Evolutionary conservation across 1,140 invertebrate genomes (phyloP).

Genomic region (Ephestia elutella): DNA sequence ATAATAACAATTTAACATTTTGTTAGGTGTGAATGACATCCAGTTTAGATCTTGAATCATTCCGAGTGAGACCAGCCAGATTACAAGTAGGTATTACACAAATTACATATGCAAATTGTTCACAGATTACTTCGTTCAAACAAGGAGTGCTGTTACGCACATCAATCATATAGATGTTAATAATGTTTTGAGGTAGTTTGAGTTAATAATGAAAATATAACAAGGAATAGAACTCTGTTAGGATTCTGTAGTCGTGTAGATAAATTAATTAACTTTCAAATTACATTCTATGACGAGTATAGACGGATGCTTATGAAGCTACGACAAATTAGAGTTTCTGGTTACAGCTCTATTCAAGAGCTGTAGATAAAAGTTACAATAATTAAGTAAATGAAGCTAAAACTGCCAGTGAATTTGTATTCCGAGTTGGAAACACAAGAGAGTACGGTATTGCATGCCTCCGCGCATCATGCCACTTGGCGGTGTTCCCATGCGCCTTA

Average conservation of each 20-base stretch:
- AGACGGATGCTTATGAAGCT: too few relatives aligned
- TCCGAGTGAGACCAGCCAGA: neutral
- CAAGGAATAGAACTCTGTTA: neutral
- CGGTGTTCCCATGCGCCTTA: constrained; percentile 26
- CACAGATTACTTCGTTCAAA: constrained; percentile 1
- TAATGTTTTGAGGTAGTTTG: neutral
- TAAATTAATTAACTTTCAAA: too few relatives aligned
- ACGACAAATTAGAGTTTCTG: too few relatives aligned
- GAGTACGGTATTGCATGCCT: constrained; percentile 28
- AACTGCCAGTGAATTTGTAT: neutral
- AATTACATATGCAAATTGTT: constrained; percentile 1
- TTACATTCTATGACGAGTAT: too few relatives aligned
- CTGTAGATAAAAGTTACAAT: too few relatives aligned
- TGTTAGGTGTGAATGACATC: too few relatives aligned
- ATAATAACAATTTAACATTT: too few relatives aligned
- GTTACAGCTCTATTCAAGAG: too few relatives aligned
- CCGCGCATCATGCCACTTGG: constrained; percentile 26
- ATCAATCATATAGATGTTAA: too few relatives aligned
- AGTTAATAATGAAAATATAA: neutral
- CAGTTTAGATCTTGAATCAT: too few relatives aligned
- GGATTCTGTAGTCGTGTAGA: too few relatives aligned
- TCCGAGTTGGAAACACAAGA: neutral
- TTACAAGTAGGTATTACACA: neutral
- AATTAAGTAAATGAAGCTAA: neutral
- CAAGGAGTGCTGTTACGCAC: too few relatives aligned